Evolutionary conservation across 2,888 invertebrate genomes (phyloP), one percentile per base, ranked within the genome.

Genomic region (Tiliacea aurago): DNA sequence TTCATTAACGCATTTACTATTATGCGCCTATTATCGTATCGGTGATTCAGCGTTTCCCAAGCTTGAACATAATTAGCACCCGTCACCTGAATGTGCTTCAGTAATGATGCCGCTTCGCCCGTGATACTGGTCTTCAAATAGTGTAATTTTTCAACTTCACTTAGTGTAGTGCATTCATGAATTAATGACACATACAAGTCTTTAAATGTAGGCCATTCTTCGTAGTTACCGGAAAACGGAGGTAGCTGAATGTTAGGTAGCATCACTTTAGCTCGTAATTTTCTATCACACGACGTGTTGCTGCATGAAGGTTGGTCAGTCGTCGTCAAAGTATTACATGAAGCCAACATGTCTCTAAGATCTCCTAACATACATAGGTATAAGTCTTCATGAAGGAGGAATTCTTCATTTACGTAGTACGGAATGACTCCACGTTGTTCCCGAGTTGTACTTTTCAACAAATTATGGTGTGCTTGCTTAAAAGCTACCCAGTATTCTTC

Each of bases 111-210:
- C 2, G 85, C 80, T 69, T 84, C 81, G 5, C 80, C 83, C 0
- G 76, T 51, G 18, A 84, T 53, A 59, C 75, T 80, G 10, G 56
- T 67, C 63, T 84, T 84, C 53, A 84, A 72, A 62, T 86, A 84
- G 33, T 84, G 80, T 43, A 80, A 58, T 56, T 83, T 85, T 62
- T 85, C 76, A 15, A 86, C 81, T 9, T 73, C 74, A 28, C 33
- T 63, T n/a, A 84, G 37, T 33, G 70, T 33, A 23, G 67, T 51
- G 51, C 76, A 75, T n/a, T 70, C 70, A 55, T 85, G 77, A 9
- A 80, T 71, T 28, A 84, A 64, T 43, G 81, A 55, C n/a, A 55
- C 28, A 69, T 77, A 86, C 49, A 86, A 67, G 33, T 84, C 82
- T 4, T 80, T 61, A 70, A 74, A 84, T 1, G 73, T 64, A 18